Evolutionary conservation across 2,797 vertebrate species (phyloP).

Genomic region (Potorous gilbertii): DNA sequence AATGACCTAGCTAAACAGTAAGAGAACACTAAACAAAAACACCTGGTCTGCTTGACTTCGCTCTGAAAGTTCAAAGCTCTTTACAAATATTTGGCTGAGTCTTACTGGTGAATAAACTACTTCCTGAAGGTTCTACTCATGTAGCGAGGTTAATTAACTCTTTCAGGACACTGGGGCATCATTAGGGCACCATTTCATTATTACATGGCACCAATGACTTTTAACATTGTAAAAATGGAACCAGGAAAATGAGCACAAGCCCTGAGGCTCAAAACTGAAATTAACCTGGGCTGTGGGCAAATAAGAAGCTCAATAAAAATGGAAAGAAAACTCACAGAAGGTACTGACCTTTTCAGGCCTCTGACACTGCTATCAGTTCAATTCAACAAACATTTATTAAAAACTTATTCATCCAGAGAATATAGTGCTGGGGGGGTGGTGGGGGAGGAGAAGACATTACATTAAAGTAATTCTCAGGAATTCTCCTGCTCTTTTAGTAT

Average conservation of each 20-base stretch:
- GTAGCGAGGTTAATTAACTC: slow-evolving; percentile 58
- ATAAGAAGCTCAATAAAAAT: slow-evolving; percentile 16
- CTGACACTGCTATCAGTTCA: slow-evolving; percentile 3
- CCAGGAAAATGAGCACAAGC: slow-evolving; percentile 50
- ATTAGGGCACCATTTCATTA: slow-evolving; percentile 25
- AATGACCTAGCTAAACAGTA: slow-evolving; percentile 40
- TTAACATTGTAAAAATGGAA: slow-evolving; percentile 7
- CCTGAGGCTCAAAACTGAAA: slow-evolving; percentile 18
- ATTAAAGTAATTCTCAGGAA: not conserved
- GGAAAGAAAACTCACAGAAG: slow-evolving; percentile 1
- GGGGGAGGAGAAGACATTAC: not conserved
- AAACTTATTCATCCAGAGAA: not conserved
- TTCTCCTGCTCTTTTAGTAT: not conserved
- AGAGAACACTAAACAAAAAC: slow-evolving; percentile 62
- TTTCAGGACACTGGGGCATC: not conserved
- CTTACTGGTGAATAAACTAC: slow-evolving; percentile 39
- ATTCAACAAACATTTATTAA: not conserved
- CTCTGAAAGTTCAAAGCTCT: slow-evolving; percentile 59
- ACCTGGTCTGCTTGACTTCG: slow-evolving; percentile 51
- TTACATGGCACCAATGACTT: slow-evolving; percentile 27
- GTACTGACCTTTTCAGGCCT: not conserved
- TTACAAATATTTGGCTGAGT: slow-evolving; percentile 41
- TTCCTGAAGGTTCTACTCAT: slow-evolving; percentile 39
- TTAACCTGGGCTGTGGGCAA: not conserved
- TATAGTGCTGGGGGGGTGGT: not conserved